Conservation (phyloP, 2,113 vertebrate genomes). For the Rhinoptilus africanus region DNA sequence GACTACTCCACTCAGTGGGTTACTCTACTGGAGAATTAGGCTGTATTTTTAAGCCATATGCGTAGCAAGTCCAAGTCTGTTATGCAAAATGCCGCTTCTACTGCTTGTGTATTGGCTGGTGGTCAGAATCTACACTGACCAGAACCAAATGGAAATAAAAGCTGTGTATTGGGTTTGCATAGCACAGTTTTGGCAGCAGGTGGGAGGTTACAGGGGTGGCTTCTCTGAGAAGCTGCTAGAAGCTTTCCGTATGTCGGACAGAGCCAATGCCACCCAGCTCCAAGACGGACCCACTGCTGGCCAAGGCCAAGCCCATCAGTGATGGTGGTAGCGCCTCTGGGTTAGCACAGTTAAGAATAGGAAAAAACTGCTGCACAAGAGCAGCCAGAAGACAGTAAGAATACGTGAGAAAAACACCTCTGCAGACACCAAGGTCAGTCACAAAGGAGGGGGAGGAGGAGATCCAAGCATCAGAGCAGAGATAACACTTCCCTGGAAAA, state of each 20-base stretch:
- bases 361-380: too few species aligned
- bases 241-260: too few species aligned
- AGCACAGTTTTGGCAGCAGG: neutral
- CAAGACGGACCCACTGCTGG: too few species aligned
- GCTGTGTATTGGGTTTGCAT: neutral
- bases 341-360: too few species aligned
- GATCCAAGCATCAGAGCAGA: neutral
- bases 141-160: neutral
- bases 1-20: neutral
- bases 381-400: neutral
- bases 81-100: neutral
- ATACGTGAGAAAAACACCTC: neutral
- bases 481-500: neutral
- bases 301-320: too few species aligned
- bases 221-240: too few species aligned
- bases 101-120: too few species aligned
- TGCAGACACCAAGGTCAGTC: neutral
- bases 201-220: too few species aligned
- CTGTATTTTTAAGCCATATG: neutral
- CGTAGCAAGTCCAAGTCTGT: neutral
- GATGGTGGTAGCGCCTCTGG: too few species aligned
- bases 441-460: neutral
- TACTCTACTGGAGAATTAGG: neutral
- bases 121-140: neutral
- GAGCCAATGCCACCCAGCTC: too few species aligned